These are phyloP conservation scores for Rhinogobio ventralis DNA, from an alignment of 2,797 vertebrate genomes.

Conservation along the genomic window DNA sequence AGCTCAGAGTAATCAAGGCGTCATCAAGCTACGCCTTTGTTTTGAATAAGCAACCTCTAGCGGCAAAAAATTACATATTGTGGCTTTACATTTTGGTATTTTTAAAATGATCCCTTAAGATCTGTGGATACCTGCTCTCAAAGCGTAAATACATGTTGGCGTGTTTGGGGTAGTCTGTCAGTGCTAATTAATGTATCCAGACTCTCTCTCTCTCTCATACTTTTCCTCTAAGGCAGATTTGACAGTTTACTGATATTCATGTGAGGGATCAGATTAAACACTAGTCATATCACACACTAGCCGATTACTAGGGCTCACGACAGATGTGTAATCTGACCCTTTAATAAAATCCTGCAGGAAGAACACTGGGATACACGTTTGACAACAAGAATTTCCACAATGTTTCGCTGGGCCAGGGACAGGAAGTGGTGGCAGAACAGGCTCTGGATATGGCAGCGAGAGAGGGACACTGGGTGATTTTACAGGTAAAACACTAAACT, in stretches of 20 bases:
- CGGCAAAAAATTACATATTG: too few relatives aligned
- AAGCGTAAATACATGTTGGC: too few relatives aligned
- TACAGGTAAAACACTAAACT: constrained; percentile 79
- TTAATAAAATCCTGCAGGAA: constrained; percentile 74
- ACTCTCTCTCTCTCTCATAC: background rate
- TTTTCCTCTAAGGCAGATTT: constrained; percentile 31
- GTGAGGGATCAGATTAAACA: constrained; percentile 68
- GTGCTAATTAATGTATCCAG: background rate
- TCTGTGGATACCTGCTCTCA: background rate
- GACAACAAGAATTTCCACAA: constrained; percentile 94
- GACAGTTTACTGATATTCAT: constrained; percentile 50
- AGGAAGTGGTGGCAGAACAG: constrained; percentile 91
- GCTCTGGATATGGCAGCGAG: constrained; percentile 84
- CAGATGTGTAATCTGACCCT: background rate
- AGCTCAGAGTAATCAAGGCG: too few relatives aligned
- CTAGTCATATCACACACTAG: constrained; percentile 55
- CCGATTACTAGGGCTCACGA: constrained; percentile 45
- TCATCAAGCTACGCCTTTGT: too few relatives aligned
- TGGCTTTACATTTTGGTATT: background rate
- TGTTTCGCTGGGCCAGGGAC: constrained; percentile 93
- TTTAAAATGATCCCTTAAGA: background rate
- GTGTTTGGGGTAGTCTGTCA: background rate
- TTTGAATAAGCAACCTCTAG: too few relatives aligned
- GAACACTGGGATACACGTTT: constrained; percentile 84
- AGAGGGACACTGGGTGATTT: constrained; percentile 95